Base-by-base conservation (phyloP, 2,113 vertebrate species). In the Myotis brandtii region DNA sequence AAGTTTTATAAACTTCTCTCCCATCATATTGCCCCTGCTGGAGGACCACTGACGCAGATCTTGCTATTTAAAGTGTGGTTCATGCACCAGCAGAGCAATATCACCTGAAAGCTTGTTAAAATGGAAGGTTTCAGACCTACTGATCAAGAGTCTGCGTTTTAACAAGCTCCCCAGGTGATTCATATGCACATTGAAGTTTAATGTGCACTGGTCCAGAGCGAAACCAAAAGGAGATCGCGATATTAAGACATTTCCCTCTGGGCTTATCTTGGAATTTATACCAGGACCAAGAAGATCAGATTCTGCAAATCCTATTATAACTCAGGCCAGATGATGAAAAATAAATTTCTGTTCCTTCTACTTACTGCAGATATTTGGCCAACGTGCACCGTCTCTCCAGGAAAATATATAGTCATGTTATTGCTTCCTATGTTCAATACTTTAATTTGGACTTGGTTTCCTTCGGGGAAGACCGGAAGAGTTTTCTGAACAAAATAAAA, bases 391-490 rank as follows among this genome's bases (percentile, higher is more conserved):
- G 0, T 9, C 0, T 1, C 0, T 81, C 50, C 91, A 50, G 97
- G 95, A 76, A 98, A 76, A 91, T 5, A 52, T 34, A 96, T 0
- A 0, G 0, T 67, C 79, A 97, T 59, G 27, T 0, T 12, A 9
- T 0, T 0, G 52, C 9, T 73, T 40, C 97, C 99, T 86, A 99
- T 97, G 97, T 99, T 99, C 59, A 99, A 69, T 92, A 99, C 70
- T 96, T 98, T 99, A n/a, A 99, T 16, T 98, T 99, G 99, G 82
- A 97, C 52, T 97, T 99, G 98, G 1, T 95, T 97, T 82, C 89
- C 91, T 12, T 95, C 86, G 72, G 99, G 99, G 94, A 99, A 99
- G 70, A 92, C 97, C 25, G 99, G 99, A 67, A 99, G 95, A 23
- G 99, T 99, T 98, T 99, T 99, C 99, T 99, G 97, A 75, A 87